phyloP scores from a whole-genome alignment of 2,797 vertebrate genomes.

The Meriones psammophilus region DNA sequence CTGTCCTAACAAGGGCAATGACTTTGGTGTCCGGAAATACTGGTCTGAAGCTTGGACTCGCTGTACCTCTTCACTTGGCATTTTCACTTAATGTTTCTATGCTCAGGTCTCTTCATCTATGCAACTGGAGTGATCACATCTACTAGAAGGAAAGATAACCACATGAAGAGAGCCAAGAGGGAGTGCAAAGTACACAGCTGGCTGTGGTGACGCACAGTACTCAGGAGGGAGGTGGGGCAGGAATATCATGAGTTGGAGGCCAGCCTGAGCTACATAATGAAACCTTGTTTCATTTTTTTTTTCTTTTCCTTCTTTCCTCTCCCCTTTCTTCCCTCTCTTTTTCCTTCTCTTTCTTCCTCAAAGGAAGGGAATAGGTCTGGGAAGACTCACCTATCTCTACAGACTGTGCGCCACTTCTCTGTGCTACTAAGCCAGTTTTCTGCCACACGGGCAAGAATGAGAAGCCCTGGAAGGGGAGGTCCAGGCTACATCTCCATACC shows the following conservation, averaged over 20 bases:
- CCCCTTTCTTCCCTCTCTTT: background rate
- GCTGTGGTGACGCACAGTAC: background rate
- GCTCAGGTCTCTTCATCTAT: background rate
- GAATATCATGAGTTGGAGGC: background rate
- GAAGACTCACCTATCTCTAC: background rate
- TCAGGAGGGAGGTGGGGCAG: background rate
- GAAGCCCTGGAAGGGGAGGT: background rate
- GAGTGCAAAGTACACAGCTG: background rate
- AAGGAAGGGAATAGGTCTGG: background rate
- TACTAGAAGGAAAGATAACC: too few relatives aligned
- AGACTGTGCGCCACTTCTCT: background rate
- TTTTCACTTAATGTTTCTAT: background rate
- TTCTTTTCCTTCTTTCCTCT: background rate
- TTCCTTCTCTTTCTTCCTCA: background rate
- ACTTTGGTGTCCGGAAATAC: background rate
- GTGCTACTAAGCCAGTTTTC: rapidly evolving
- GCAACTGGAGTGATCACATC: background rate
- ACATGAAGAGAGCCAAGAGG: background rate
- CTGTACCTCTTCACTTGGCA: rapidly evolving
- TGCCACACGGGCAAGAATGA: background rate
- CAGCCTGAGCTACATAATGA: background rate
- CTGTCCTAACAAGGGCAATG: background rate
- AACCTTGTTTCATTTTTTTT: background rate
- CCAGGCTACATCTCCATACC: background rate
- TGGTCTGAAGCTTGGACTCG: background rate